Percentiles rank a stretch among this genome's conserved stretches.
Evolutionary conservation across 2,797 vertebrate species (phyloP).

Genomic region (Crocidura indochinensis): DNA sequence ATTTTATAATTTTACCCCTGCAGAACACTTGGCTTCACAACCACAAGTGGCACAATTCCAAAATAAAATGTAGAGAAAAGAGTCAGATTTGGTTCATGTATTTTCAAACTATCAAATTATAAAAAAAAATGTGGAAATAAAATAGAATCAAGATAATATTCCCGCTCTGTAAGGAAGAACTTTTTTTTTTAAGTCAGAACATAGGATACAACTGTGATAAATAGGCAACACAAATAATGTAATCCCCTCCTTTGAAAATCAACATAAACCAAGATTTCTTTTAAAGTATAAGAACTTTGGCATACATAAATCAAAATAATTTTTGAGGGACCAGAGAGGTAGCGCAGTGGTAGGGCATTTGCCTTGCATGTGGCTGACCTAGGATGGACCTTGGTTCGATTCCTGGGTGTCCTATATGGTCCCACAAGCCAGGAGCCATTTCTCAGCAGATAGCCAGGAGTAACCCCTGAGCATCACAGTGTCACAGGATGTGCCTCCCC

Average conservation of each 20-base stretch:
- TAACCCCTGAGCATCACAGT: no score
- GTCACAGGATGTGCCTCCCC: no score
- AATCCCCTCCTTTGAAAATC: constrained; percentile 77
- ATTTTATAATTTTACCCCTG: constrained; percentile 82
- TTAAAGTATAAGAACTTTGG: constrained; percentile 56
- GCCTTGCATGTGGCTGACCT: no score
- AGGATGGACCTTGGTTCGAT: no score
- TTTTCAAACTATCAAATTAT: constrained; percentile 72
- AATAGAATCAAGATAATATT: constrained; percentile 45
- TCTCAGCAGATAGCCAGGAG: no score
- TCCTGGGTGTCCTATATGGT: no score
- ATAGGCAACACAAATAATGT: constrained; percentile 57
- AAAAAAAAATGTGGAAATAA: constrained; percentile 62
- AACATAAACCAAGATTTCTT: constrained; percentile 73
- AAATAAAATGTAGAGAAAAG: constrained; percentile 77
- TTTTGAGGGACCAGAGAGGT: constrained; percentile 32
- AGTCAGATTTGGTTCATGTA: constrained; percentile 69
- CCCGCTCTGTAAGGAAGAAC: constrained; percentile 54
- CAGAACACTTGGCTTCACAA: constrained; percentile 79
- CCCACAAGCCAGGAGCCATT: no score
- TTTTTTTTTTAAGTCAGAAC: constrained; percentile 26
- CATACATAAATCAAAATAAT: constrained; percentile 65
- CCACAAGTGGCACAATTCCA: constrained; percentile 69
- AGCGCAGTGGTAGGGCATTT: no score
- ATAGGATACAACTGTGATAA: constrained; percentile 64